Base-by-base conservation (phyloP, 2,888 invertebrate species). In the Cyclophora punctaria region DNA sequence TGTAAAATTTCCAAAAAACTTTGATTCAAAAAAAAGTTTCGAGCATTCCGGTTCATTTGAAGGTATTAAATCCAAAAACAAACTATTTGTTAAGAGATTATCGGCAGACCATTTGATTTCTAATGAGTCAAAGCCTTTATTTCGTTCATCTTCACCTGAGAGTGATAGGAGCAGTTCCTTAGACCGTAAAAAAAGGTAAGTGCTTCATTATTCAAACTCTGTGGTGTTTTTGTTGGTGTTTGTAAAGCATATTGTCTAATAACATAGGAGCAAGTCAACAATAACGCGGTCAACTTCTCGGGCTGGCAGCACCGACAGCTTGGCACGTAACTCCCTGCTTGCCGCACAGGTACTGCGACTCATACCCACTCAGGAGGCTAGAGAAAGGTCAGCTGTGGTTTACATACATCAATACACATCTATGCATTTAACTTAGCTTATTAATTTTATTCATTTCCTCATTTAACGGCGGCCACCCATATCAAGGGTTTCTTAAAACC, bases 271-370 rank as follows among this genome's bases (percentile, higher is more conserved):
- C 52, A 84, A 81, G 64, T 86, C 85, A 50, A 81, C 83, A 57
- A 80, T 87, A 50, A 78, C 86, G 54, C 65, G 81, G 64, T 84
- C 87, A 52, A 67, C 69, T 52, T 88, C 83, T 42, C 83, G 80
- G 53, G 86, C 84, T 3, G 87, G 88, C 41, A 90, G 90, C 67
- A 91, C 92, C 67, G 92, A 93, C 71, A 93, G 92, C 74, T 87
- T 93, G 68, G 94, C 93, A 41, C 90, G 93, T 58, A 93, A 94
- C 70, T 92, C 94, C 35, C 78, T 95, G 60, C 90, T 95, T 69
- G 94, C 94, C 44, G 95, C 95, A 55, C 94, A 95, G 80, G 94
- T 95, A 53, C 80, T 95, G 54, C 92, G 95, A 78, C 90, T 95
- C 55, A 95, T 96, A 71, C 95, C 96, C 34, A 94, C 95, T 2